Conservation (phyloP, 2,888 invertebrate species). For the Sesia apiformis region DNA sequence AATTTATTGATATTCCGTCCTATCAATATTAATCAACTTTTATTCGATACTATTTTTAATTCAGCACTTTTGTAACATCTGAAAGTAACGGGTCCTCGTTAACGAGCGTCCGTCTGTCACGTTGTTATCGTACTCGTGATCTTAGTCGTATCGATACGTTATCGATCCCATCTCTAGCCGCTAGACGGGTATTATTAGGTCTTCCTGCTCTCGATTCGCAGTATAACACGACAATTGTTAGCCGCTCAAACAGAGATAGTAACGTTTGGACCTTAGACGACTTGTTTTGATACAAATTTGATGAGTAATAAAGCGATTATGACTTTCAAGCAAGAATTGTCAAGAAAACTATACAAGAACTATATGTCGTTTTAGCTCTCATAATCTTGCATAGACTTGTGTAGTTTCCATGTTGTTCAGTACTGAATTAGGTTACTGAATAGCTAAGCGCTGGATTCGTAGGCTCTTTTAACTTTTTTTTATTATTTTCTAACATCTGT, state of each 20-base stretch:
- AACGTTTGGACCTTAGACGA: not conserved
- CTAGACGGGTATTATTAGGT: constrained; percentile 68
- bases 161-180: constrained; percentile 39
- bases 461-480: too few relatives aligned
- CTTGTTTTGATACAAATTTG: too few relatives aligned
- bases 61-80: not conserved
- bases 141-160: constrained; percentile 24
- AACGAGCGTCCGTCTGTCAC: constrained; percentile 26
- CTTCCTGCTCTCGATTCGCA: constrained; percentile 61
- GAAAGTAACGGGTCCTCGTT: constrained; percentile 5
- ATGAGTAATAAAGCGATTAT: too few relatives aligned
- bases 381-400: too few relatives aligned
- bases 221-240: constrained; percentile 45
- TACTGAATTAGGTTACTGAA: too few relatives aligned
- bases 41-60: too few relatives aligned
- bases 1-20: not conserved
- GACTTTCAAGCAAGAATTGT: too few relatives aligned
- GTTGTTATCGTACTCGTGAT: constrained; percentile 22
- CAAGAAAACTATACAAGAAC: too few relatives aligned
- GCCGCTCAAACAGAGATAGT: constrained; percentile 9
- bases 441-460: too few relatives aligned
- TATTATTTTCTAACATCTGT: too few relatives aligned
- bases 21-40: not conserved
- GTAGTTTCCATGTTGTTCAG: too few relatives aligned
- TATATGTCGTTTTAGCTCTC: too few relatives aligned